Evolutionary conservation across 2,888 invertebrate species (phyloP).

Genomic region (Oegoconia quadripuncta): DNA sequence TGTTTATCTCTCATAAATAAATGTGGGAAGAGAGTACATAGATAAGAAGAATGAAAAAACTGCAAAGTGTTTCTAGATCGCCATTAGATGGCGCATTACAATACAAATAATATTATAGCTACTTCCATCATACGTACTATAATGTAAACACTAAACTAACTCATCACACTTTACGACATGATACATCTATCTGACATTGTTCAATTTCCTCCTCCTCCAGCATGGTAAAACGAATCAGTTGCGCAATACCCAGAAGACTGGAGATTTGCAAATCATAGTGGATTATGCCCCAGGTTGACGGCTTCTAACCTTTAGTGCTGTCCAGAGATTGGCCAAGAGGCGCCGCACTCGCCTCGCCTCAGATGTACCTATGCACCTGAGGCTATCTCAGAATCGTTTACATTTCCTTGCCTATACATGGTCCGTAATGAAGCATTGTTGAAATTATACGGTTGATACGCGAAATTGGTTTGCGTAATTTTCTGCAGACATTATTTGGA

Average conservation of each 20-base stretch:
- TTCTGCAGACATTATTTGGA: slow-evolving; percentile 16
- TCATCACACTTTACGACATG: too few relatives aligned
- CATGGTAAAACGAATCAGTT: slow-evolving; percentile 5
- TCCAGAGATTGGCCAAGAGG: slow-evolving; percentile 41
- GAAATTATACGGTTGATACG: slow-evolving; percentile 21
- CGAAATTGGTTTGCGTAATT: slow-evolving; percentile 18
- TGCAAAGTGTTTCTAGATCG: too few relatives aligned
- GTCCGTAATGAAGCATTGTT: slow-evolving; percentile 17
- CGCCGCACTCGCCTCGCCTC: slow-evolving; percentile 15
- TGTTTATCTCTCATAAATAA: too few relatives aligned
- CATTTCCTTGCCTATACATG: slow-evolving; percentile 5
- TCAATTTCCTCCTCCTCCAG: slow-evolving; percentile 11
- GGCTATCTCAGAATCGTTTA: slow-evolving; percentile 21
- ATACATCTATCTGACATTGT: slow-evolving; percentile 10
- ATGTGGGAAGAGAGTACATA: too few relatives aligned
- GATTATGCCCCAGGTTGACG: slow-evolving; percentile 25
- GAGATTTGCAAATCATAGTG: slow-evolving; percentile 25
- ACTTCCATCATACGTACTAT: too few relatives aligned
- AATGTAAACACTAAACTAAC: too few relatives aligned
- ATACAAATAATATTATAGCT: too few relatives aligned
- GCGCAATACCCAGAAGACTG: slow-evolving; percentile 8
- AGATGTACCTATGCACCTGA: slow-evolving; percentile 16
- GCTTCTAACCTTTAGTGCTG: slow-evolving; percentile 36
- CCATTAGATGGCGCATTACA: too few relatives aligned
- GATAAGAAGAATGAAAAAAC: too few relatives aligned